Conservation (phyloP, 2,113 vertebrate genomes). For the Cavia porcellus region DNA sequence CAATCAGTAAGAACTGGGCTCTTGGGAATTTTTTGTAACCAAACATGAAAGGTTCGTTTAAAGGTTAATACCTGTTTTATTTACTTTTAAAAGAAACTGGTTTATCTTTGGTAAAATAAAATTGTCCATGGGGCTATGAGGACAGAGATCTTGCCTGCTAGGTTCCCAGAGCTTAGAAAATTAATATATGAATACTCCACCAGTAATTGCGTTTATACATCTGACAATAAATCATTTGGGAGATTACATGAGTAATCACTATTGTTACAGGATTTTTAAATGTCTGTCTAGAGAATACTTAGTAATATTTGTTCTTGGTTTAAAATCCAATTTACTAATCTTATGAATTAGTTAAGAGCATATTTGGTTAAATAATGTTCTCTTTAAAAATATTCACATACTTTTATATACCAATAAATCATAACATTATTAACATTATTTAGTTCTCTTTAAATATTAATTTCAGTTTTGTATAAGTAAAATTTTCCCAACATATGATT, state of each 20-base stretch:
- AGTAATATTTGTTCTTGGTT: constrained; percentile 31
- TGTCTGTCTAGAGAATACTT: constrained; percentile 35
- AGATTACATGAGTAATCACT: constrained; percentile 55
- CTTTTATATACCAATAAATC: neutral
- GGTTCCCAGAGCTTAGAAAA: neutral
- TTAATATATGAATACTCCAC: constrained; percentile 38
- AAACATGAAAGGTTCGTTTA: neutral
- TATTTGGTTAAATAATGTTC: neutral
- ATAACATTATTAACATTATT: neutral
- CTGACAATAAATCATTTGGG: constrained; percentile 47
- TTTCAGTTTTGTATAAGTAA: neutral
- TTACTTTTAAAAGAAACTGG: neutral
- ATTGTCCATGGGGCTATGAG: neutral
- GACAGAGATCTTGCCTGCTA: neutral
- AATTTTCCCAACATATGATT: neutral
- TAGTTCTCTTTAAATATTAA: neutral
- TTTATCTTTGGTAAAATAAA: constrained; percentile 15
- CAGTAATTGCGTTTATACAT: constrained; percentile 53
- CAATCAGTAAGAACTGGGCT: neutral
- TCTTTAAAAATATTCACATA: neutral
- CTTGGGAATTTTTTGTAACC: neutral
- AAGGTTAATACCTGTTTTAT: neutral
- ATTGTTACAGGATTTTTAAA: constrained; percentile 30
- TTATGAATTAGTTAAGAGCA: neutral
- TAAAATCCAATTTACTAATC: constrained; percentile 41